phyloP scores from a whole-genome alignment of 2,113 vertebrate genomes.

The Cololabis saira region DNA sequence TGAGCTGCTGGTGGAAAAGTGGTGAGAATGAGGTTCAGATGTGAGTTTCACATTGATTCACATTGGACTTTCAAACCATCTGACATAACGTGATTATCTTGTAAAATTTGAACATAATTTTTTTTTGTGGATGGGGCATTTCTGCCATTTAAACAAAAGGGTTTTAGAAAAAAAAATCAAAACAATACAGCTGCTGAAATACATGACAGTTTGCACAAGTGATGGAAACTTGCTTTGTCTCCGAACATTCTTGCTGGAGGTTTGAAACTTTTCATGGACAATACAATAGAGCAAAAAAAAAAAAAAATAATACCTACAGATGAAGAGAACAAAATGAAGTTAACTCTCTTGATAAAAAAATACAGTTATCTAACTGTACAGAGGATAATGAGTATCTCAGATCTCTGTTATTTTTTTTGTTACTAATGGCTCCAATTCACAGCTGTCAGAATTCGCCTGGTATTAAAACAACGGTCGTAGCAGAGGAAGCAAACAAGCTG shows the following conservation, averaged over 20 bases:
- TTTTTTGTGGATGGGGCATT: too few relatives aligned
- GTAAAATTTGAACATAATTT: too few relatives aligned
- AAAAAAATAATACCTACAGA: too few relatives aligned
- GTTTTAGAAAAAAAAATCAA: too few relatives aligned
- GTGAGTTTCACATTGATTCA: not conserved
- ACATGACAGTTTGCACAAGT: not conserved
- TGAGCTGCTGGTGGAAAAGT: conserved; percentile 35
- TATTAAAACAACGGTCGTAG: conserved; percentile 57
- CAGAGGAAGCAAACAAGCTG: conserved; percentile 38
- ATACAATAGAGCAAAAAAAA: too few relatives aligned
- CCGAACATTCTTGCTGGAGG: too few relatives aligned
- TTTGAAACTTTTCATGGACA: too few relatives aligned
- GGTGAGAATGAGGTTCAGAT: conserved; percentile 23
- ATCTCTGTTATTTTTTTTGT: conserved; percentile 35
- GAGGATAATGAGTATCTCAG: conserved; percentile 35
- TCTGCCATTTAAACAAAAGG: too few relatives aligned
- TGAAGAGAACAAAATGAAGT: not conserved
- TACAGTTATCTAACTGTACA: conserved; percentile 2
- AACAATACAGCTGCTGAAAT: not conserved
- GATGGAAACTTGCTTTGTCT: not conserved
- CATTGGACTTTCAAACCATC: too few relatives aligned
- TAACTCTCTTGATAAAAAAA: not conserved
- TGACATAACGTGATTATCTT: too few relatives aligned
- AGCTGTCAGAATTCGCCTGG: conserved; percentile 37
- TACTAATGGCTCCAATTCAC: conserved; percentile 53